Base-by-base conservation (phyloP, 2,113 vertebrate genomes). In the Crotalus helleri region DNA sequence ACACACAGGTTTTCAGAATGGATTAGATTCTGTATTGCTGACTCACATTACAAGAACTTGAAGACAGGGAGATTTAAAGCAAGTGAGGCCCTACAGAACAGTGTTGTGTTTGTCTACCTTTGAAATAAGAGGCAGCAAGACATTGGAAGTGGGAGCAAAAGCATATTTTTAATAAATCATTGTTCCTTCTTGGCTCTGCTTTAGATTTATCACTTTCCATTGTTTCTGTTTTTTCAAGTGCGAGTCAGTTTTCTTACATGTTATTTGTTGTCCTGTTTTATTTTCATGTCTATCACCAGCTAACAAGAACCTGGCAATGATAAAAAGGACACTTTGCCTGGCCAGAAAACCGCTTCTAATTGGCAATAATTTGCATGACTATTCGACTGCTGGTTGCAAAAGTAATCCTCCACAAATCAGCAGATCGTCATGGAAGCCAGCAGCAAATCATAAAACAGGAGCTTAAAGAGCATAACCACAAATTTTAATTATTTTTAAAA, bases 181-280 rank as follows among this genome's bases (percentile, higher is more conserved):
- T 91, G 97, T 92, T 96, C 96, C 96, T 95, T 91, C 94, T 95
- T 96, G 96, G 96, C 93, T 59, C 86, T 1, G 91, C 93, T 95
- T 97, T 95, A 96, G 94, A 94, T 96, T 96, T 96, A 95, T 21
- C 94, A 44, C 49, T 94, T 93, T 96, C 46, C 95, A 53, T 51
- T 49, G 97, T 97, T 97, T 97, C 97, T 98, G 97, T 98, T 98
- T 98, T 98, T 98, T 97, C 98, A 98, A 98, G 98, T 98, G 97
- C 97, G 95, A 97, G 95, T 96, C 85, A 97, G 97, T 98, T 98
- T 98, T 97, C 97, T 96, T 97, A 97, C 96, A 97, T 97, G 97
- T 97, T 98, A 98, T 98, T 97, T 98, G 69, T 58, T 97, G 97
- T 97, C 97, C 97, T 97, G 96, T 97, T 98, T 98, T 97, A 98